Evolutionary conservation across 2,888 invertebrate genomes (phyloP).

Genomic region (Bunonema sp.): DNA sequence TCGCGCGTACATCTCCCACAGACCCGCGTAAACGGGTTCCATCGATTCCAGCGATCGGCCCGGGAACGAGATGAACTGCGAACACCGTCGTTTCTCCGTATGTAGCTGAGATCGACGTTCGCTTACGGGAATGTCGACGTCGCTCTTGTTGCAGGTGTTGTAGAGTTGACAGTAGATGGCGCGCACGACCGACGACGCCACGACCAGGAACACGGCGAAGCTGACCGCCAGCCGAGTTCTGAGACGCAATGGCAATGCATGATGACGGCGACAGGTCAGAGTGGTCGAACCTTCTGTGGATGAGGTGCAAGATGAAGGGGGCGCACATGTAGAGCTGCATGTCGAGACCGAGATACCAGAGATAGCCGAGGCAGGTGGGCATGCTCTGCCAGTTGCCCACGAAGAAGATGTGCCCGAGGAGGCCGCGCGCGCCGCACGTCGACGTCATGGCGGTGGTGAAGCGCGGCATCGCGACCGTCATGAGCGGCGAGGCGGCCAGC

Average conservation of each 20-base stretch:
- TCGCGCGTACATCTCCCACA: constrained; percentile 38
- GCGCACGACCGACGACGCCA: constrained; percentile 14
- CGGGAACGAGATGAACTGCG: constrained; percentile 34
- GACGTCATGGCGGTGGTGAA: constrained; percentile 31
- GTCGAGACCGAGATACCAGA: constrained; percentile 19
- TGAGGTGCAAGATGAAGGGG: constrained; percentile 27
- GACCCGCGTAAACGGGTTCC: constrained; percentile 22
- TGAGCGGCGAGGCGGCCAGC: constrained; percentile 27
- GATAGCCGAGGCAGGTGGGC: constrained; percentile 38
- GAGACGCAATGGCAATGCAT: too few species aligned
- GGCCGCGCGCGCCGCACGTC: constrained; percentile 21
- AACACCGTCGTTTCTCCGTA: neutral
- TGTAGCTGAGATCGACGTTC: too few species aligned
- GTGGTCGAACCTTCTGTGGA: too few species aligned
- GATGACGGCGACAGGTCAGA: too few species aligned
- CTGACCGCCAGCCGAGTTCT: too few species aligned
- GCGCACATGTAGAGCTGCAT: constrained; percentile 28
- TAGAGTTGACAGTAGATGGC: constrained; percentile 28
- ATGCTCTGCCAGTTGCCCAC: constrained; percentile 30
- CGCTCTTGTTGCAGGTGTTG: constrained; percentile 35
- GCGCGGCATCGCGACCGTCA: constrained; percentile 18
- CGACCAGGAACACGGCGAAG: constrained; percentile 9
- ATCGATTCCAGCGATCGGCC: constrained; percentile 14
- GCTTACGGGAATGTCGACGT: constrained; percentile 37
- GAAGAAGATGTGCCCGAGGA: constrained; percentile 28